phyloP scores from a whole-genome alignment of 2,113 vertebrate species.

The Grantiella picta region DNA sequence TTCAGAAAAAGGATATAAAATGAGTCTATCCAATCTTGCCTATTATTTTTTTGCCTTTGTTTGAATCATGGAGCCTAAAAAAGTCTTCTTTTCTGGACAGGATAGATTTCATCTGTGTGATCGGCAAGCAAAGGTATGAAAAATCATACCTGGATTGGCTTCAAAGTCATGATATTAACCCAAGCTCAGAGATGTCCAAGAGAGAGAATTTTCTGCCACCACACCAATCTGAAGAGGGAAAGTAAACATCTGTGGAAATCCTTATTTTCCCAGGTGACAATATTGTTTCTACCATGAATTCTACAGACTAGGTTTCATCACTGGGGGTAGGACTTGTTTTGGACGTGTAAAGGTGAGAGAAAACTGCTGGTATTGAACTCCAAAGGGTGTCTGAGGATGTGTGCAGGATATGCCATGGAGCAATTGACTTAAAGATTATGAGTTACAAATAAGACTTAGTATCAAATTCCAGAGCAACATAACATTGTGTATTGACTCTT shows the following conservation, averaged over 20 bases:
- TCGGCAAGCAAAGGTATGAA: not conserved
- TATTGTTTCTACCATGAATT: not conserved
- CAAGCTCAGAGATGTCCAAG: not conserved
- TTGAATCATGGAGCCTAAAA: not conserved
- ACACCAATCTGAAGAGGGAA: not conserved
- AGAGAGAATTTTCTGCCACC: not conserved
- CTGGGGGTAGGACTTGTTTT: not conserved
- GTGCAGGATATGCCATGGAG: not conserved
- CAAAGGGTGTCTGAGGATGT: accelerated
- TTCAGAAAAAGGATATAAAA: not conserved
- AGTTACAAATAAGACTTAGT: not conserved
- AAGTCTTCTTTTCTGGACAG: not conserved
- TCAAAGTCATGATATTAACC: not conserved
- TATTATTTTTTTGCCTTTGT: not conserved
- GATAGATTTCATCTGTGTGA: not conserved
- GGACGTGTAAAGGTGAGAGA: not conserved
- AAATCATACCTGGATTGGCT: not conserved
- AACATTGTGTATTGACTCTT: not conserved
- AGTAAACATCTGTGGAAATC: not conserved
- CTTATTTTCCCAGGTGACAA: not conserved
- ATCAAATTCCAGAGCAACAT: not conserved
- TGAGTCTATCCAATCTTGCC: not conserved
- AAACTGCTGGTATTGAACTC: not conserved
- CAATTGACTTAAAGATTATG: not conserved
- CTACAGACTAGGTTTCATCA: not conserved